Evolutionary conservation across 2,113 vertebrate genomes (phyloP).

Genomic region (Oplegnathus fasciatus): DNA sequence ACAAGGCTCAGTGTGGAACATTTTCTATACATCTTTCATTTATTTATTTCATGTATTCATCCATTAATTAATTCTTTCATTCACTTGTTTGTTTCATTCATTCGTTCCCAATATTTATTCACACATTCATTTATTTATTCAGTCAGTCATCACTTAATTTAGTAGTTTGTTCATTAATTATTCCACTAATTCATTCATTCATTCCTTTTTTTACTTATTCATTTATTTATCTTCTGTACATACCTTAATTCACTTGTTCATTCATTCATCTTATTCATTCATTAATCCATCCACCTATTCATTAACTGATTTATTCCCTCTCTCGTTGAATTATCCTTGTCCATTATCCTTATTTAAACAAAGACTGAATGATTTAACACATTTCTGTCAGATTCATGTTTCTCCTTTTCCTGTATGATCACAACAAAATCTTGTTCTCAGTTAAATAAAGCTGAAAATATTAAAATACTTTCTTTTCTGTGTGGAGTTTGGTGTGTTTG

Average conservation of each 20-base stretch:
- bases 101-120: not conserved
- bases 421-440: not conserved
- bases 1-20: no score
- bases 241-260: no score
- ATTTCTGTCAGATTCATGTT: no score
- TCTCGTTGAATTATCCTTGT: not conserved
- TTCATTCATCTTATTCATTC: not conserved
- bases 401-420: no score
- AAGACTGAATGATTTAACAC: not conserved
- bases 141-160: no score
- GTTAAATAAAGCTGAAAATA: not conserved
- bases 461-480: not conserved
- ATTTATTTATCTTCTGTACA: no score
- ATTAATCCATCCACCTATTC: not conserved
- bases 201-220: not conserved
- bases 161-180: no score
- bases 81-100: not conserved
- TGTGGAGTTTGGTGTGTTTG: constrained; percentile 5
- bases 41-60: not conserved
- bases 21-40: no score
- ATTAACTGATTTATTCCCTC: not conserved
- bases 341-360: not conserved
- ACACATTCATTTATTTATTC: no score
- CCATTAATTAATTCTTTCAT: not conserved
- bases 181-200: no score